A percentile compares a stretch with the other conserved stretches of the same genome.
Conservation (phyloP, 2,797 vertebrate species). For the Sebastes cheni region DNA sequence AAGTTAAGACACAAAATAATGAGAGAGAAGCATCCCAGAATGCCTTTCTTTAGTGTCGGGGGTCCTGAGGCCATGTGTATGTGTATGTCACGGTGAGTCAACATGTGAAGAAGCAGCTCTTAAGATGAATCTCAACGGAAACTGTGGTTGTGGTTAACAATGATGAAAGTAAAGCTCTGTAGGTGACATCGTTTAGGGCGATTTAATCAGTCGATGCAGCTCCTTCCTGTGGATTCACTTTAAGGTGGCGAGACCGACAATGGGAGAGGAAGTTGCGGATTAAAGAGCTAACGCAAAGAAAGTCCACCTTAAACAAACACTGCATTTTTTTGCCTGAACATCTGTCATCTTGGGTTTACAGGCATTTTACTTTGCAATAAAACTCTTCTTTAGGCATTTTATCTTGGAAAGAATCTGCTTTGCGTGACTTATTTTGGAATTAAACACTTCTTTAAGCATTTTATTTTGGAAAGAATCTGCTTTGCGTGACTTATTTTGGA, state of each 20-base stretch:
- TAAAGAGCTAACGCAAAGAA: neutral
- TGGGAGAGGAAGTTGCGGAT: conserved; percentile 18
- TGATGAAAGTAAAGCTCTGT: conserved; percentile 55
- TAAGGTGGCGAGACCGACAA: neutral
- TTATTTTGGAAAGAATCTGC: too few species aligned
- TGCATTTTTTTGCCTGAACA: neutral
- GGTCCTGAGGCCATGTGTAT: conserved; percentile 35
- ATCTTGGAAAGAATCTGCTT: neutral
- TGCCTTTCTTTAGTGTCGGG: neutral
- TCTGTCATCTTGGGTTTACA: conserved; percentile 11
- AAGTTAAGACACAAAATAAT: conserved; percentile 12
- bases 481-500: too few species aligned
- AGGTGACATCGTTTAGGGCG: conserved; percentile 22
- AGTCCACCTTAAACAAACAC: conserved; percentile 26
- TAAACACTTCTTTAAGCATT: too few species aligned
- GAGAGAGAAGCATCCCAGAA: conserved; percentile 3
- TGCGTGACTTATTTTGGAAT: too few species aligned
- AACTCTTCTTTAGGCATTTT: neutral
- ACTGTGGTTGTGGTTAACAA: conserved; percentile 37
- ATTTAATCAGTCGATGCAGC: neutral
- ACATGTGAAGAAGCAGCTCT: conserved; percentile 2
- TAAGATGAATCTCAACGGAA: conserved; percentile 4
- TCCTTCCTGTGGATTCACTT: conserved; percentile 34
- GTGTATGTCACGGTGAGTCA: neutral
- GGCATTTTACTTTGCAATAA: neutral